phyloP scores from a whole-genome alignment of 2,113 vertebrate genomes.

The Synchiropus splendidus region DNA sequence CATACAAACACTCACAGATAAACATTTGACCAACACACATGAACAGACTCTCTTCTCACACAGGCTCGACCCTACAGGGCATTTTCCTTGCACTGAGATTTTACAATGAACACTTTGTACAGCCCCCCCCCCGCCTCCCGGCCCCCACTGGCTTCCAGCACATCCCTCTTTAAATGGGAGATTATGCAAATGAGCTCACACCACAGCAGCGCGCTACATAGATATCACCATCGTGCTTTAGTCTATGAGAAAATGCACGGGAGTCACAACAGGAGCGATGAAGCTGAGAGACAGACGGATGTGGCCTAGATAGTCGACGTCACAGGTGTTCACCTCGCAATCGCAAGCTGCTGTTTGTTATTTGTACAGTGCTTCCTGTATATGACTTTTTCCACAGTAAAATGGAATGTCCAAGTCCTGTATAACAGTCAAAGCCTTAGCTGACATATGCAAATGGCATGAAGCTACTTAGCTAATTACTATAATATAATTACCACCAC shows the following conservation, averaged over 20 bases:
- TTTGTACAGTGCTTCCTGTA: too few relatives aligned
- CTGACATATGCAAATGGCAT: too few relatives aligned
- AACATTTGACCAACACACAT: constrained; percentile 26
- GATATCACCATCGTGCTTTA: constrained; percentile 50
- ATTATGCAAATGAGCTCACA: constrained; percentile 61
- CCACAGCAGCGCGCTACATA: constrained; percentile 24
- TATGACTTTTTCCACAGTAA: too few relatives aligned
- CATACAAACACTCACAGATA: constrained; percentile 38
- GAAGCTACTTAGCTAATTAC: too few relatives aligned
- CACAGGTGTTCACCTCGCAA: constrained; percentile 25
- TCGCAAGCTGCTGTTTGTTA: too few relatives aligned
- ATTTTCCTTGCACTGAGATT: constrained; percentile 48
- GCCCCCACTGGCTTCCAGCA: constrained; percentile 50
- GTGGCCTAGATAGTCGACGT: constrained; percentile 21
- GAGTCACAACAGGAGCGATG: constrained; percentile 38
- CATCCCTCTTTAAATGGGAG: constrained; percentile 65
- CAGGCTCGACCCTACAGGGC: constrained; percentile 49
- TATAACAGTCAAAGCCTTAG: too few relatives aligned
- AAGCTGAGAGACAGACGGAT: constrained; percentile 25
- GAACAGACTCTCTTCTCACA: constrained; percentile 22
- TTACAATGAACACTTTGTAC: constrained; percentile 64
- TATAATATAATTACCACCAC: too few relatives aligned
- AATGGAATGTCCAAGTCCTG: too few relatives aligned
- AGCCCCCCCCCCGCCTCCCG: constrained; percentile 17
- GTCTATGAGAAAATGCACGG: constrained; percentile 32